These are phyloP conservation scores for Ochotona princeps DNA, from an alignment of 2,113 vertebrate genomes.

Conservation along the genomic window DNA sequence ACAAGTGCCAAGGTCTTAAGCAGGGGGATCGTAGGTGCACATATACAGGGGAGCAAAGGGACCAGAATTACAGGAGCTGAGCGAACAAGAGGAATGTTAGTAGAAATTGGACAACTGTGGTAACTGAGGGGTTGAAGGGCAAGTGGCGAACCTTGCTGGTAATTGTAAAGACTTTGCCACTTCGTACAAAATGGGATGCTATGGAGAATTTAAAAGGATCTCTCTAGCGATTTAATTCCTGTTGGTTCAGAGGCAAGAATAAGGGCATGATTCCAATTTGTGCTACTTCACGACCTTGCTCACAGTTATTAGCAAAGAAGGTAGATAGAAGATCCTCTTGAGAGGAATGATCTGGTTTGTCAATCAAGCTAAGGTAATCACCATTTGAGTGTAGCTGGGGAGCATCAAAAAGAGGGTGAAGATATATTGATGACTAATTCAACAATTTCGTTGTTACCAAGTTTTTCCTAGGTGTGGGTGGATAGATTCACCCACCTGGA, in stretches of 20 bases:
- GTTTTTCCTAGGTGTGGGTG: not conserved
- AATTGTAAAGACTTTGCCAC: not conserved
- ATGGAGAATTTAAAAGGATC: not conserved
- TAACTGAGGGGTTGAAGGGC: not conserved
- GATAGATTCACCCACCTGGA: not conserved
- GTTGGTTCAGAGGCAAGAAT: not conserved
- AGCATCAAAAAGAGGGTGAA: not conserved
- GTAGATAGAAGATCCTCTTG: not conserved
- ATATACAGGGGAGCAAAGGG: not conserved
- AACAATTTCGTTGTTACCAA: not conserved
- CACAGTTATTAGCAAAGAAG: conserved; percentile 5
- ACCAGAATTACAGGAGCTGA: not conserved
- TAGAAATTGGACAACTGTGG: not conserved
- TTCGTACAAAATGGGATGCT: not conserved
- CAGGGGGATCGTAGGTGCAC: not conserved
- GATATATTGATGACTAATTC: not conserved
- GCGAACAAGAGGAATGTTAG: not conserved
- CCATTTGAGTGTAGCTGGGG: not conserved
- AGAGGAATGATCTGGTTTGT: not conserved
- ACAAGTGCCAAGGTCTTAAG: not conserved
- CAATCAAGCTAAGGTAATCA: not conserved
- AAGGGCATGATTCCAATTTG: not conserved
- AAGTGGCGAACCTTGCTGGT: not conserved
- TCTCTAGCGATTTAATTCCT: not conserved
- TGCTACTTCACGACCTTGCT: not conserved